Conservation (phyloP, 2,113 vertebrate genomes). For the Crotalus tigris region DNA sequence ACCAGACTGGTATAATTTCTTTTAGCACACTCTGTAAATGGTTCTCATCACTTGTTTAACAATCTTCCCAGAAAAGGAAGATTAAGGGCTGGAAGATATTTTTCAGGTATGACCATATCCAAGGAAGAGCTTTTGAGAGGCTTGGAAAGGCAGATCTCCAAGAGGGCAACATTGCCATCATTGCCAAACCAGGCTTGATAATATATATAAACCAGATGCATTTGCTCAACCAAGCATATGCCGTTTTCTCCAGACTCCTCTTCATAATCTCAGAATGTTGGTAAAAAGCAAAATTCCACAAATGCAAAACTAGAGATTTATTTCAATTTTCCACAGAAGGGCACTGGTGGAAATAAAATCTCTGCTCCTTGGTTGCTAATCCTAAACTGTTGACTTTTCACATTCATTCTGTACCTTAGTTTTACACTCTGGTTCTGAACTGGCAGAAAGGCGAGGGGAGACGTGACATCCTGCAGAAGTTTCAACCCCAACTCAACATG, state of each 20-base stretch:
- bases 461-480: neutral
- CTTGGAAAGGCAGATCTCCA: neutral
- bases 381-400: neutral
- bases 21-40: neutral
- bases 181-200: no score
- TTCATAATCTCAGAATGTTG: neutral
- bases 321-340: constrained; percentile 1
- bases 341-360: constrained; percentile 2
- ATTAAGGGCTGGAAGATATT: neutral
- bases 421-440: neutral
- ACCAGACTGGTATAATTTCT: neutral
- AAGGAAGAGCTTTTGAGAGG: neutral
- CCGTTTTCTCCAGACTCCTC: neutral
- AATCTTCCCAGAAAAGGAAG: neutral
- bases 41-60: neutral
- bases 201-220: no score
- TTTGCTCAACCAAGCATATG: neutral
- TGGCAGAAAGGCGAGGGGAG: neutral
- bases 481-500: neutral
- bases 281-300: neutral
- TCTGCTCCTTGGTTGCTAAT: neutral
- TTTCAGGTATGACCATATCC: neutral
- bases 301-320: neutral
- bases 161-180: neutral
- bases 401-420: neutral